Percentiles rank a stretch among this genome's conserved stretches.
These are phyloP conservation scores for Catostomus latipinnis DNA, from an alignment of 2,797 vertebrate species.

Conservation along the genomic window DNA sequence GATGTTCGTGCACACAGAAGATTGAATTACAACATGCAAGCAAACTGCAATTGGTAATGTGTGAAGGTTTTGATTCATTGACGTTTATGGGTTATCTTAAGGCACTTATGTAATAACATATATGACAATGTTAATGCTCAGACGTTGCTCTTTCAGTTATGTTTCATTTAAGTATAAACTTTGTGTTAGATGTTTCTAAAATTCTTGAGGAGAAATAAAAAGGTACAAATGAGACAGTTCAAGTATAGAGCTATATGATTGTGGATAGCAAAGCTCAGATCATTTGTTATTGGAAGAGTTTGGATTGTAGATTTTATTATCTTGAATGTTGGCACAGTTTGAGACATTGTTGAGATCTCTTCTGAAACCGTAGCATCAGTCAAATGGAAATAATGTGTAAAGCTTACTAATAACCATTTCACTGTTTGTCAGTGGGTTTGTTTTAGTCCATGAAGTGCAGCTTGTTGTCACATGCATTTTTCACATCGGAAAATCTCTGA, in stretches of 20 bases:
- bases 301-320: too few relatives aligned
- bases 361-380: neutral
- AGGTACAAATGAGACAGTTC: too few relatives aligned
- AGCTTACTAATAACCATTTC: conserved; percentile 53
- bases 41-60: neutral
- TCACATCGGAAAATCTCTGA: conserved; percentile 67
- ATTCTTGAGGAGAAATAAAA: too few relatives aligned
- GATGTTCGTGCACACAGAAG: neutral
- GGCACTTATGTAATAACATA: neutral
- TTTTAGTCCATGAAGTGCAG: conserved; percentile 37
- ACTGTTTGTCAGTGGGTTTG: conserved; percentile 11
- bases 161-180: neutral
- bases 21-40: neutral
- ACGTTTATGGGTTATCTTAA: neutral
- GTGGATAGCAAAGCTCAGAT: too few relatives aligned
- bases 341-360: too few relatives aligned
- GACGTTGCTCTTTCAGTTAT: too few relatives aligned
- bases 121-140: too few relatives aligned
- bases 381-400: neutral
- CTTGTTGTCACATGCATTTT: conserved; percentile 63
- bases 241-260: too few relatives aligned
- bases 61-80: neutral
- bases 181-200: neutral
- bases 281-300: too few relatives aligned
- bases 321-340: too few relatives aligned